phyloP scores from a whole-genome alignment of 1,140 invertebrate genomes.

The Euschistus heros region DNA sequence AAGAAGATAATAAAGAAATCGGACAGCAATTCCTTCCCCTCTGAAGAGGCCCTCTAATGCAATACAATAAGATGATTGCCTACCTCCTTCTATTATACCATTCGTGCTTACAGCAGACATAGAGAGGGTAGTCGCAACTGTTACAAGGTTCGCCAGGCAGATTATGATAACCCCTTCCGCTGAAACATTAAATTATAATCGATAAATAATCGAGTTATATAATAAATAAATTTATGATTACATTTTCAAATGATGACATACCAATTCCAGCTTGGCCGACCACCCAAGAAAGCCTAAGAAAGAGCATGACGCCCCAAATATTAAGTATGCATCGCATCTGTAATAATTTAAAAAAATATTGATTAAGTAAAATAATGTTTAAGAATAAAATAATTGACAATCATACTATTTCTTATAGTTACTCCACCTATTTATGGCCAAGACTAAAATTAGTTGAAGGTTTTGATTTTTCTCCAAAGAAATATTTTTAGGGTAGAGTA shows the following conservation, averaged over 20 bases:
- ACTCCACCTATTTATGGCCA: no score
- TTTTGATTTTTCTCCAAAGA: no score
- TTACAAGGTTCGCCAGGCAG: conserved; percentile 45
- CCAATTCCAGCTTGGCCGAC: conserved; percentile 57
- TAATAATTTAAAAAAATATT: no score
- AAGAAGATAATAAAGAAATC: no score
- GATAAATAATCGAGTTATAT: background rate
- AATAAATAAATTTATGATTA: background rate
- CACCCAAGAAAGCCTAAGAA: conserved; percentile 70
- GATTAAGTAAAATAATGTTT: no score
- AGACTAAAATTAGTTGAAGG: no score
- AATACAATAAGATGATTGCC: conserved; percentile 12
- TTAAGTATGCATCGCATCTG: conserved; percentile 56
- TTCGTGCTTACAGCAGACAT: conserved; percentile 61
- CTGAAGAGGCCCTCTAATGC: background rate
- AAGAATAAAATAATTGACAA: no score
- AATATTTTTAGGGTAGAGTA: no score
- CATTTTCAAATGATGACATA: conserved; percentile 33
- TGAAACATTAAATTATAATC: conserved; percentile 35
- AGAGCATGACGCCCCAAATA: conserved; percentile 81
- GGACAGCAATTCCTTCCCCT: background rate
- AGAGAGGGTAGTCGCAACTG: conserved; percentile 48
- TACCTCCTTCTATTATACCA: conserved; percentile 38
- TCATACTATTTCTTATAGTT: background rate
- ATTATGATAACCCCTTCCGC: conserved; percentile 41